Evolutionary conservation across 2,113 vertebrate species (phyloP).

Genomic region (Paramisgurnus dabryanus): DNA sequence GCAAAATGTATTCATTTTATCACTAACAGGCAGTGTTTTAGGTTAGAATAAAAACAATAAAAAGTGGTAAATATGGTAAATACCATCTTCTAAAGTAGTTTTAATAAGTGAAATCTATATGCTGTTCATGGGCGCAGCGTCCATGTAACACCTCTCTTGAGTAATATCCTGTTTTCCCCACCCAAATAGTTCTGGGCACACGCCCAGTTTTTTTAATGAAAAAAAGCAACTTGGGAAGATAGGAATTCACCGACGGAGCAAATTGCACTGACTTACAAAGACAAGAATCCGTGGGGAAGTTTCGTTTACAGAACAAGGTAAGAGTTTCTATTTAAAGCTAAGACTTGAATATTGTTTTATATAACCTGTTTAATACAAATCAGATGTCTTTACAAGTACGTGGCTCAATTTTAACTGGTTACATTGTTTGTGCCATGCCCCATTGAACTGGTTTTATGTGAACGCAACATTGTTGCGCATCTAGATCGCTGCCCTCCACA

Average conservation of each 20-base stretch:
- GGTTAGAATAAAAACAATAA: neutral
- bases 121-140: neutral
- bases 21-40: neutral
- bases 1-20: too few species aligned
- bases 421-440: neutral
- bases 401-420: neutral
- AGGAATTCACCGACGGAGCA: slow-evolving; percentile 73
- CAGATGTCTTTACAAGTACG: neutral
- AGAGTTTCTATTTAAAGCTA: slow-evolving; percentile 1
- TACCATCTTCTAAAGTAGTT: neutral
- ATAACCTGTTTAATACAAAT: neutral
- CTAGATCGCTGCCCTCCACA: neutral
- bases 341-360: neutral
- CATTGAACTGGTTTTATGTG: neutral
- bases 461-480: neutral
- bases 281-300: neutral
- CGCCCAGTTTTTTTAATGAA: slow-evolving; percentile 70
- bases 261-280: slow-evolving; percentile 53
- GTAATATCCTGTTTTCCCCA: slow-evolving; percentile 44
- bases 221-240: slow-evolving; percentile 60
- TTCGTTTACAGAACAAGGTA: slow-evolving; percentile 24
- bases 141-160: slow-evolving; percentile 30
- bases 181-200: slow-evolving; percentile 65
- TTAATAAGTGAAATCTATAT: neutral
- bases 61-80: neutral